Conservation (phyloP, 2,797 vertebrate genomes). For the Sphenopsis melanotis region DNA sequence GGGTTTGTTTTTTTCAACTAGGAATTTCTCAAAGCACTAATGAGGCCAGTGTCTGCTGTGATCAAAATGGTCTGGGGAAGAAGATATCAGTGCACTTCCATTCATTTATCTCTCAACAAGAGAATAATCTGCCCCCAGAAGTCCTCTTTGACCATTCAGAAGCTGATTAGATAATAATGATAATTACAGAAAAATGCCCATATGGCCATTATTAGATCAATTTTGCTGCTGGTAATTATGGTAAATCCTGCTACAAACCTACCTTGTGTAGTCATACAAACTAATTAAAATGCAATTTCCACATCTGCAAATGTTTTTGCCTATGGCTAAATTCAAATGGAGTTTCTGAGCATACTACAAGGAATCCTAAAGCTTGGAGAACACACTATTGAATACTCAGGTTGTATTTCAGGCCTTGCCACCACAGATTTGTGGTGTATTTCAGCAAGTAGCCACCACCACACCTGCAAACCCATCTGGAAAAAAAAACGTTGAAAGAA, state of each 20-base stretch:
- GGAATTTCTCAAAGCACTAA: not conserved
- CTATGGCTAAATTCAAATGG: slow-evolving; percentile 25
- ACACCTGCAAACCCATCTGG: not conserved
- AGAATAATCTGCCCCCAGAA: not conserved
- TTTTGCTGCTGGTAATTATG: slow-evolving; percentile 51
- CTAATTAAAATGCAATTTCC: slow-evolving; percentile 61
- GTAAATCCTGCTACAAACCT: slow-evolving; percentile 35
- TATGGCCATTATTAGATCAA: slow-evolving; percentile 42
- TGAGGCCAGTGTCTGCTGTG: not conserved
- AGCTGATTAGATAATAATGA: slow-evolving; percentile 58
- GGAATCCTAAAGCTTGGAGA: not conserved
- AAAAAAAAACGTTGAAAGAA: not conserved
- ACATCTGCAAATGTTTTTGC: slow-evolving; percentile 55
- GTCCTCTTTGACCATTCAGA: not conserved
- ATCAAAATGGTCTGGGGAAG: not conserved
- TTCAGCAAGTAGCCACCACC: not conserved
- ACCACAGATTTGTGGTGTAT: fast-evolving
- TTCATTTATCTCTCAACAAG: not conserved
- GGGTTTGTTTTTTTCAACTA: not conserved
- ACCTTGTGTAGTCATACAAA: slow-evolving; percentile 25
- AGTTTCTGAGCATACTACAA: not conserved
- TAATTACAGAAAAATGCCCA: slow-evolving; percentile 54
- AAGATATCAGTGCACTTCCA: not conserved
- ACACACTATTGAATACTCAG: not conserved
- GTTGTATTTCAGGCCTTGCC: not conserved